Evolutionary conservation across 2,797 vertebrate genomes (phyloP).

Genomic region (Anisognathus igniventris): DNA sequence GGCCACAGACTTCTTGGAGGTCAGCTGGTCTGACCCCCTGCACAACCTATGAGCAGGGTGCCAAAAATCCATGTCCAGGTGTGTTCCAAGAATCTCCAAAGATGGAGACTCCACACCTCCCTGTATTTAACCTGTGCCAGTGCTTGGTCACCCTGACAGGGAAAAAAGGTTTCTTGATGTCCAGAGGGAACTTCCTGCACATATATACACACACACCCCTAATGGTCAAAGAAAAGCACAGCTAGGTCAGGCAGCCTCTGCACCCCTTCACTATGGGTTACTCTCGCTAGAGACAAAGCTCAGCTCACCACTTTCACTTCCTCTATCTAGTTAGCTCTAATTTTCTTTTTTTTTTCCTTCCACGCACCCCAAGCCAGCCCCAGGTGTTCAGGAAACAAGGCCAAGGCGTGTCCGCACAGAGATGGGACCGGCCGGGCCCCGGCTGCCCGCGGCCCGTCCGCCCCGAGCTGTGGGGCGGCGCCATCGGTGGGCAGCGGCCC

Average conservation of each 20-base stretch:
- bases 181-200: not conserved
- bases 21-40: not conserved
- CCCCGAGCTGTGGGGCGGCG: not conserved
- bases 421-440: rapidly evolving
- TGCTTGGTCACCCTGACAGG: too few relatives aligned
- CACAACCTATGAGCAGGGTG: not conserved
- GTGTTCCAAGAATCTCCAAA: not conserved
- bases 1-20: not conserved
- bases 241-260: rapidly evolving
- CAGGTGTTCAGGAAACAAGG: rapidly evolving
- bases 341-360: rapidly evolving
- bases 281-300: not conserved
- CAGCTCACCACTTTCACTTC: not conserved
- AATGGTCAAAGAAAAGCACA: rapidly evolving
- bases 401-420: not conserved
- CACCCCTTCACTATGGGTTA: rapidly evolving
- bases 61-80: too few relatives aligned
- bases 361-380: rapidly evolving
- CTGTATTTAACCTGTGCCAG: not conserved
- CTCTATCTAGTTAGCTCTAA: rapidly evolving
- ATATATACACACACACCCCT: rapidly evolving
- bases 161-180: rapidly evolving
- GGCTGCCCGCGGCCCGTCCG: not conserved
- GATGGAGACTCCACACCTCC: not conserved
- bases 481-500: not conserved